These are phyloP conservation scores for Anthophora plumipes DNA, from an alignment of 2,888 invertebrate genomes.

Conservation along the genomic window DNA sequence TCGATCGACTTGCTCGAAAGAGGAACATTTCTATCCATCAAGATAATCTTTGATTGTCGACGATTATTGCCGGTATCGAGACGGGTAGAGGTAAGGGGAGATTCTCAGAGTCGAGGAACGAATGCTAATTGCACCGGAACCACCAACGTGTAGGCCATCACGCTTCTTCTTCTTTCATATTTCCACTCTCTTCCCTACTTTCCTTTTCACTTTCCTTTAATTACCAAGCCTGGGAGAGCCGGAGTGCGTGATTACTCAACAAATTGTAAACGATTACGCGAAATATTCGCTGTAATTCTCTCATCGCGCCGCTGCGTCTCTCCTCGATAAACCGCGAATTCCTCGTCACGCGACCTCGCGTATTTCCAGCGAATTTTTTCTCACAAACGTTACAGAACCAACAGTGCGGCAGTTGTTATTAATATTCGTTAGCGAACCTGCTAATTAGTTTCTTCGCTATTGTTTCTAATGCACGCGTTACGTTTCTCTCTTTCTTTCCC, in stretches of 20 bases:
- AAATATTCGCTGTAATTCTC: neutral
- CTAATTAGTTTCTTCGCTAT: neutral
- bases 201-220: slow-evolving; percentile 32
- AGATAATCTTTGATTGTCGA: too few species aligned
- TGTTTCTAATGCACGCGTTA: neutral
- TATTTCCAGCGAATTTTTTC: slow-evolving; percentile 11
- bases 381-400: too few species aligned
- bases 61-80: too few species aligned
- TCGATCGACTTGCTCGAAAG: slow-evolving; percentile 28
- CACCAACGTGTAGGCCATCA: neutral
- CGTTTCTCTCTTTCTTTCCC: neutral
- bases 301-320: neutral
- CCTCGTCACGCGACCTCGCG: slow-evolving; percentile 24
- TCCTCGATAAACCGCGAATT: slow-evolving; percentile 6
- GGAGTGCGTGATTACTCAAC: slow-evolving; percentile 4
- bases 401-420: too few species aligned
- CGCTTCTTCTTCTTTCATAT: neutral
- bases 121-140: slow-evolving; percentile 21
- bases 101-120: too few species aligned
- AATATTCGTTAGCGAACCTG: neutral
- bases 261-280: slow-evolving; percentile 11
- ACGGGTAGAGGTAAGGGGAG: too few species aligned
- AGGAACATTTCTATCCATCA: slow-evolving; percentile 51
- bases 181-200: slow-evolving; percentile 21
- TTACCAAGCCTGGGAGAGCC: neutral